These are phyloP conservation scores for Apis dorsata DNA, from an alignment of 1,140 invertebrate genomes.

Conservation along the genomic window DNA sequence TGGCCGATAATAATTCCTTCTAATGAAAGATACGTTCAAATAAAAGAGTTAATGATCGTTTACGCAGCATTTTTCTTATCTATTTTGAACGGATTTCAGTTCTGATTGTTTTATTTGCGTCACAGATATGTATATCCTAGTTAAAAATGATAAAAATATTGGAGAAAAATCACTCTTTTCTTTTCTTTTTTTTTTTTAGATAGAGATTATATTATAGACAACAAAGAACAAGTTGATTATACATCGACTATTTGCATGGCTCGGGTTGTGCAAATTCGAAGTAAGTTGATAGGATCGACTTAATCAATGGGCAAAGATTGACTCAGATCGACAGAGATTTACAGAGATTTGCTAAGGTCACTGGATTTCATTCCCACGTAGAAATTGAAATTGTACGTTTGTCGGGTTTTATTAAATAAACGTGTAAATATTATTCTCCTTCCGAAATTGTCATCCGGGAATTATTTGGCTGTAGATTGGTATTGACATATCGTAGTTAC, in stretches of 20 bases:
- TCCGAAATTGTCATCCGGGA: no score
- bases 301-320: not conserved
- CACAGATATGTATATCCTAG: constrained; percentile 12
- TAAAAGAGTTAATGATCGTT: constrained; percentile 55
- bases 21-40: constrained; percentile 39
- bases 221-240: no score
- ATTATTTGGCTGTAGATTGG: no score
- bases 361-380: not conserved
- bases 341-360: not conserved
- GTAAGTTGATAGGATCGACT: not conserved
- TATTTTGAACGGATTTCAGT: not conserved
- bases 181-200: no score
- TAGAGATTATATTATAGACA: no score
- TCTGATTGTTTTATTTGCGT: constrained; percentile 11
- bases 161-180: no score
- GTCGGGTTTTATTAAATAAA: no score
- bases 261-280: not conserved
- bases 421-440: no score
- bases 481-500: no score
- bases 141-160: no score
- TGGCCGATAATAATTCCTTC: constrained; percentile 37
- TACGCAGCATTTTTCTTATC: constrained; percentile 3
- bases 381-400: not conserved
- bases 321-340: not conserved
- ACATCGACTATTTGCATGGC: no score